These are phyloP conservation scores for Phyto melanocephala DNA, from an alignment of 2,888 invertebrate genomes.

Conservation along the genomic window DNA sequence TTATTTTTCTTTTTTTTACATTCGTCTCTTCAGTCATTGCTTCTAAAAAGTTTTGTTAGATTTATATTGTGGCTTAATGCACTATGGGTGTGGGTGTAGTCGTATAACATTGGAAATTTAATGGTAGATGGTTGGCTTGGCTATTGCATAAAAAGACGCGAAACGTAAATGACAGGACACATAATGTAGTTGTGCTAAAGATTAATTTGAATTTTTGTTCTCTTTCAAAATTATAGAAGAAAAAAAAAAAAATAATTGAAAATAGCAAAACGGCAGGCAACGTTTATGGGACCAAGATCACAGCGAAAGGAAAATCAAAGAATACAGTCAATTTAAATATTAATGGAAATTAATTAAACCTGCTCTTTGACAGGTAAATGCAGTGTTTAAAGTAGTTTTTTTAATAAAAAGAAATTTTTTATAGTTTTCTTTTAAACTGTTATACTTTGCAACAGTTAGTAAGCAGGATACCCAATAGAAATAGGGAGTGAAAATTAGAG, in stretches of 20 bases:
- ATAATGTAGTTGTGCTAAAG: conserved; percentile 63
- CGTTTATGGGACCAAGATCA: not conserved
- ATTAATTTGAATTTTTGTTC: conserved; percentile 65
- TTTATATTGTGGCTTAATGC: conserved; percentile 41
- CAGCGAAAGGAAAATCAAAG: not conserved
- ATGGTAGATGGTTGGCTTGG: not conserved
- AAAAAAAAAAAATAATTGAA: conserved; percentile 1
- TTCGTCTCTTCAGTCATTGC: conserved; percentile 17
- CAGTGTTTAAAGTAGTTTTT: not conserved
- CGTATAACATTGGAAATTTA: conserved; percentile 41
- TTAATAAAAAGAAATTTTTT: no score
- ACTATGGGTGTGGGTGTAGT: conserved; percentile 46
- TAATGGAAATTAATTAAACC: not conserved
- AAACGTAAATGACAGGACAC: conserved; percentile 60
- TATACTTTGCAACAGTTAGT: no score
- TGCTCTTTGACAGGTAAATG: not conserved
- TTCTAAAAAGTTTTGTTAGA: conserved; percentile 38
- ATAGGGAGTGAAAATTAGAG: no score
- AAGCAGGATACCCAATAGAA: no score
- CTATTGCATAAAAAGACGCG: not conserved
- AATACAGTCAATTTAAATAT: conserved; percentile 24
- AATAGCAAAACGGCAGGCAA: not conserved
- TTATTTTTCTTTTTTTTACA: conserved; percentile 32
- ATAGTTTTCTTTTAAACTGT: no score
- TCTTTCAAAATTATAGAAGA: not conserved